Base-by-base conservation (phyloP, 2,113 vertebrate genomes). In the Triplophysa tibetana region DNA sequence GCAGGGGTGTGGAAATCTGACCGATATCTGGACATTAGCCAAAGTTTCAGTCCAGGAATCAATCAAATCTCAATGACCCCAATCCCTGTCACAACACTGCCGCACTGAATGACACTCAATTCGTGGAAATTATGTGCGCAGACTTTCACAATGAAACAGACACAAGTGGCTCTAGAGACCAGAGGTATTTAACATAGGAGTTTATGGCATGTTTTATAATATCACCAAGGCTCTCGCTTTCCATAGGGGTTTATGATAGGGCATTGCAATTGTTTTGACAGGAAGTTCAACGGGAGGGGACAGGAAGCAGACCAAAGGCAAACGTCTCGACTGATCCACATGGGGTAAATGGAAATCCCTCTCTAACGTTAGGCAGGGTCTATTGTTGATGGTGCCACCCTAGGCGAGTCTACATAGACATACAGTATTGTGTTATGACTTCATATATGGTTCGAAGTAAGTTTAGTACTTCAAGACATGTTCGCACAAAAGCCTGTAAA, bases 1-100 rank as follows among this genome's bases (percentile, higher is more conserved):
- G 73, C 13, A 73, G 45, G 76, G 12, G 2, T 82, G 78, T 88
- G 89, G 90, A 90, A 90, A 87, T 33, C 33, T 83, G 81, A 88
- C 69, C 50, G 17, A 14, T 61, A 9, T 58, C 82, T 84, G 84
- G 84, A 82, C 54, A 16, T 26, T 23, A 9, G 68, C 79, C 78
- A 48, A 29, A 81, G 75, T 81, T 67, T 48, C 58, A 63, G 70
- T 80, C 41, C 17, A 68, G 10, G n/a, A 50, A 68, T 81, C 70
- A 81, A 68, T 77, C 58, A 58, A 70, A 70, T 24, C 17, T 70
- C 64, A 60, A 21, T 70, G 43, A 78, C 45, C 4, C 70, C 77
- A 60, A 6, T 68, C 77, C 80, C 69, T 48, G 65, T 72, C 56
- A 77, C 76, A 54, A 56, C 24, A 3, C 14, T 33, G 52, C 4